These are phyloP conservation scores for Eupithecia pulchellata DNA, from an alignment of 2,888 invertebrate genomes.

Conservation along the genomic window DNA sequence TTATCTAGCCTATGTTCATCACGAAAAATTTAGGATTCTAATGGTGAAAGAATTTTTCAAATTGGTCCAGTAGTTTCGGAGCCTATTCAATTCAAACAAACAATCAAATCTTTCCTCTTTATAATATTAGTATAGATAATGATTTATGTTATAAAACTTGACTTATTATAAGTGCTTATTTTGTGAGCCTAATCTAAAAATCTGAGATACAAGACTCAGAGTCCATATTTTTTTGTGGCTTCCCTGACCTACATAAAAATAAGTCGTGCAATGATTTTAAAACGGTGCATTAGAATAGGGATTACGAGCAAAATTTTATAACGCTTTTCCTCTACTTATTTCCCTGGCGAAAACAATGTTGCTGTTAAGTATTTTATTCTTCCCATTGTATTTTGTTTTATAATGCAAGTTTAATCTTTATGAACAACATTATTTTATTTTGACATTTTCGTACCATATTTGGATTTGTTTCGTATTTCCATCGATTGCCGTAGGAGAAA, in stretches of 20 bases:
- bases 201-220: not conserved
- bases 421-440: not conserved
- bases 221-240: not conserved
- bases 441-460: not conserved
- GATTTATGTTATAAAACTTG: too few relatives aligned
- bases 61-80: too few relatives aligned
- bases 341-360: conserved; percentile 28
- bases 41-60: too few relatives aligned
- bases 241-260: conserved; percentile 16
- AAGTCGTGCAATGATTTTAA: conserved; percentile 17
- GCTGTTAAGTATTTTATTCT: not conserved
- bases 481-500: too few relatives aligned
- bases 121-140: too few relatives aligned
- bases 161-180: too few relatives aligned
- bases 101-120: too few relatives aligned
- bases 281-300: conserved; percentile 21
- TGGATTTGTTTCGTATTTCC: too few relatives aligned
- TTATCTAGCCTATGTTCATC: too few relatives aligned
- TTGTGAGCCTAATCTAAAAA: too few relatives aligned
- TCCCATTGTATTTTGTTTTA: not conserved
- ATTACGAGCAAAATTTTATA: conserved; percentile 32
- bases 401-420: not conserved
- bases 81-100: too few relatives aligned
- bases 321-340: conserved; percentile 26
- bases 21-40: too few relatives aligned